Conservation (phyloP, 2,113 vertebrate genomes). For the Chelonoidis abingdonii region DNA sequence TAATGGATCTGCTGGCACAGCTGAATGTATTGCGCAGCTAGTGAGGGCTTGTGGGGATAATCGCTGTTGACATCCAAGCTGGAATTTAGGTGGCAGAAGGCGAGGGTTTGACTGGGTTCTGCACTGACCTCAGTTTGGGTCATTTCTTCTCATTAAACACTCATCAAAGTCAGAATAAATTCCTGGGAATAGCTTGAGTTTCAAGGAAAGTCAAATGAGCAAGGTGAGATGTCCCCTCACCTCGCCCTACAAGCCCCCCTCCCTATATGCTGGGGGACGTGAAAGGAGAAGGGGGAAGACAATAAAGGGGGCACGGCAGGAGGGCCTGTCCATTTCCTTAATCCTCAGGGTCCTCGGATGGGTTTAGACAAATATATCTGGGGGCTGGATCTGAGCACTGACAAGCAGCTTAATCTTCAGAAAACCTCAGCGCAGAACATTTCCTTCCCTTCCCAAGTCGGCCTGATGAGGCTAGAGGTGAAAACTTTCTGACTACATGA, state of each 20-base stretch:
- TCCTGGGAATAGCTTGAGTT: not conserved
- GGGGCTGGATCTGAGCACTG: not conserved
- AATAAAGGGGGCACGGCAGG: fast-evolving
- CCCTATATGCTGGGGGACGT: not conserved
- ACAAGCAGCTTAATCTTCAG: not conserved
- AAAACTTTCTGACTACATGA: not conserved
- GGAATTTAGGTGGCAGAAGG: not conserved
- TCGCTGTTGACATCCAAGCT: constrained; percentile 11
- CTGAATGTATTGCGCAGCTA: fast-evolving
- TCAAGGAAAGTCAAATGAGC: not conserved
- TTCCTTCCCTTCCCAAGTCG: not conserved
- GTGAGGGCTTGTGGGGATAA: not conserved
- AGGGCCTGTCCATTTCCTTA: not conserved
- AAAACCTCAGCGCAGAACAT: not conserved
- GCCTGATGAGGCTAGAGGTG: not conserved
- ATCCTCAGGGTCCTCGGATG: not conserved
- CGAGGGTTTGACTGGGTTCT: not conserved
- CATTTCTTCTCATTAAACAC: not conserved
- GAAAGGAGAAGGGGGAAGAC: constrained; percentile 10
- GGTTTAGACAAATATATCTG: fast-evolving
- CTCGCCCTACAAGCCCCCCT: not conserved
- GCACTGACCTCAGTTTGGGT: not conserved
- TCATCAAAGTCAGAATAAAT: not conserved
- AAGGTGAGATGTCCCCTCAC: not conserved
- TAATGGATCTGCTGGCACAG: not conserved